Conservation (phyloP, 2,888 invertebrate species). For the Ormia ochracea region DNA sequence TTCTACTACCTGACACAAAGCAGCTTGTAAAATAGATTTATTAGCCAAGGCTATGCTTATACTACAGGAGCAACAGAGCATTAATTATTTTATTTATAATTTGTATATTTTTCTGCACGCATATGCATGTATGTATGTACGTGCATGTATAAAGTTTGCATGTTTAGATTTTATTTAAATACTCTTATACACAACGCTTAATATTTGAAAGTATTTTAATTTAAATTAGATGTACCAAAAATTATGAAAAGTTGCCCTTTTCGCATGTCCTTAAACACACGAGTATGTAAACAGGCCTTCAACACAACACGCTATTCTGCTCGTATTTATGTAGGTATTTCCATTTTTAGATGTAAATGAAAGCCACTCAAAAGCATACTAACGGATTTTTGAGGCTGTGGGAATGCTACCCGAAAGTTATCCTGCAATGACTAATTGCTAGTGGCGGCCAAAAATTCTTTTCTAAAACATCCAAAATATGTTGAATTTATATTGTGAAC, state of each 20-base stretch:
- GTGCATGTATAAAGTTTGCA: neutral
- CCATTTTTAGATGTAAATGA: conserved; percentile 25
- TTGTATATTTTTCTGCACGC: neutral
- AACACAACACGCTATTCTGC: no score
- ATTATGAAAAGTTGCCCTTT: conserved; percentile 23
- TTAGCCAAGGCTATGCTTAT: conserved; percentile 42
- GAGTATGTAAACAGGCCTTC: no score
- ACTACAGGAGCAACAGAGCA: conserved; percentile 14
- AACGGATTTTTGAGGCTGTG: no score
- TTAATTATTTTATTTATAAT: conserved; percentile 15
- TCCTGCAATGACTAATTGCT: no score
- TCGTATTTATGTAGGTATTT: conserved; percentile 1
- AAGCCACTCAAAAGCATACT: conserved; percentile 32
- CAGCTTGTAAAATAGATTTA: neutral
- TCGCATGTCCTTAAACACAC: neutral
- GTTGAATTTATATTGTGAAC: no score
- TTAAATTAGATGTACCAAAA: conserved; percentile 46
- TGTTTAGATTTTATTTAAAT: neutral
- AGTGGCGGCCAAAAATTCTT: neutral
- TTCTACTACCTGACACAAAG: conserved; percentile 39
- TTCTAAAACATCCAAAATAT: no score
- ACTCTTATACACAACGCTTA: neutral
- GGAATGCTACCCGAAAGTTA: no score
- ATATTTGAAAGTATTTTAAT: conserved; percentile 30
- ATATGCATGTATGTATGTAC: neutral